Evolutionary conservation across 2,797 vertebrate genomes (phyloP).

Genomic region (Fistularia commersonii): DNA sequence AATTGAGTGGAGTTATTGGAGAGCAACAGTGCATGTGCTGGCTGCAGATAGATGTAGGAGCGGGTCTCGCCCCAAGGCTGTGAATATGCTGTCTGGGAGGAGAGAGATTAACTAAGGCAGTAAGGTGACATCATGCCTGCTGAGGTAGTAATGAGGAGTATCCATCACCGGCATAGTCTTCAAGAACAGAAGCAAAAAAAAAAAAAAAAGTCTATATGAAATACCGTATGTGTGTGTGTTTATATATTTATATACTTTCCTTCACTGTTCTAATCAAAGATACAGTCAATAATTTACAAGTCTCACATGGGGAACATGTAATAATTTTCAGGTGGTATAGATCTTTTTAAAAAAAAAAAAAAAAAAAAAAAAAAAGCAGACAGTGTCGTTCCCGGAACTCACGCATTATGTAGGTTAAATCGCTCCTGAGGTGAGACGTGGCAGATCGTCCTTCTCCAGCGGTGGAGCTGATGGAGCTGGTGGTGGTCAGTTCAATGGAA

Average conservation of each 20-base stretch:
- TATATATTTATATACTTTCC: too few species aligned
- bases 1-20: conserved; percentile 69
- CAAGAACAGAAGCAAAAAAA: conserved; percentile 28
- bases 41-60: conserved; percentile 61
- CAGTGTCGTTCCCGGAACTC: conserved; percentile 19
- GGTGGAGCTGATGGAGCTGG: conserved; percentile 4
- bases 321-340: too few species aligned
- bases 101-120: conserved; percentile 66
- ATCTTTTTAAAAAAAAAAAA: not conserved
- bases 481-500: conserved; percentile 51
- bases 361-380: too few species aligned
- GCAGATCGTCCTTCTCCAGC: conserved; percentile 23
- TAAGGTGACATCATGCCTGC: conserved; percentile 59
- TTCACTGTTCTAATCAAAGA: too few species aligned
- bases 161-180: conserved; percentile 51
- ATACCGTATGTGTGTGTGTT: conserved; percentile 6
- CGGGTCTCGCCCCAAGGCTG: conserved; percentile 59
- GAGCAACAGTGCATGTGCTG: conserved; percentile 65
- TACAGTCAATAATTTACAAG: too few species aligned
- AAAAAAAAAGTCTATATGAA: conserved; percentile 38
- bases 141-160: conserved; percentile 61
- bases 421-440: conserved; percentile 18
- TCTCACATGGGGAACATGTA: too few species aligned
- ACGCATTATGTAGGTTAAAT: conserved; percentile 12
- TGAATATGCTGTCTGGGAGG: conserved; percentile 64